These are phyloP conservation scores for Narcine bancroftii DNA, from an alignment of 2,113 vertebrate genomes.

Conservation along the genomic window DNA sequence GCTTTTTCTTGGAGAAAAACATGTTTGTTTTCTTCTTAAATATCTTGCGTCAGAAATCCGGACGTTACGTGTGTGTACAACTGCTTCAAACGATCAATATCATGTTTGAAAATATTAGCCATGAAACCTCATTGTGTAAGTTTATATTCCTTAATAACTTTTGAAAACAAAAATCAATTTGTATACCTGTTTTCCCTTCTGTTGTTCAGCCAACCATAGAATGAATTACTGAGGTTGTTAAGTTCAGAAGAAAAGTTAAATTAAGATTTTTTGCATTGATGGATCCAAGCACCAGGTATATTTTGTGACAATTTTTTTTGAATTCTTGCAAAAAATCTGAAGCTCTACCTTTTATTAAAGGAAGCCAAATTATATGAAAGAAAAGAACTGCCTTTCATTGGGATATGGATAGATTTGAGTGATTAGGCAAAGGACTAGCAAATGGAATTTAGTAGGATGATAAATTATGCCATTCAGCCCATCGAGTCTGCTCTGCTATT, in stretches of 20 bases:
- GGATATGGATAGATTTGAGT: too few relatives aligned
- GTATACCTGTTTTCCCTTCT: neutral
- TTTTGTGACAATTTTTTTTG: neutral
- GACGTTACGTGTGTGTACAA: conserved; percentile 94
- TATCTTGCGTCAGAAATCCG: conserved; percentile 92
- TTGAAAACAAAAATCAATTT: too few relatives aligned
- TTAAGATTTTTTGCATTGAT: neutral
- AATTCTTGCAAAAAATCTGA: too few relatives aligned
- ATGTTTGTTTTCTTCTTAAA: conserved; percentile 99
- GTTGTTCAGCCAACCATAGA: neutral
- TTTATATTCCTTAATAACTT: neutral
- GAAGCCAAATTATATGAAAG: neutral
- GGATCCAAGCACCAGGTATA: neutral
- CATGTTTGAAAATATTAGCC: conserved; percentile 96
- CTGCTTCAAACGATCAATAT: conserved; percentile 96
- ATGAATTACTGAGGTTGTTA: neutral
- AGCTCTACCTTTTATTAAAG: neutral
- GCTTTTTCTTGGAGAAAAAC: conserved; percentile 98
- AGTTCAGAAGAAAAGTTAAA: neutral
- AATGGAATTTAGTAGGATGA: too few relatives aligned
- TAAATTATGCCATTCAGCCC: too few relatives aligned
- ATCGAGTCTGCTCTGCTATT: too few relatives aligned
- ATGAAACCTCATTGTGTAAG: conserved; percentile 96
- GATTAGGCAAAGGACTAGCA: too few relatives aligned
- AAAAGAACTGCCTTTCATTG: neutral